phyloP scores from a whole-genome alignment of 1,140 invertebrate species.

The Drosophila ercepeae region DNA sequence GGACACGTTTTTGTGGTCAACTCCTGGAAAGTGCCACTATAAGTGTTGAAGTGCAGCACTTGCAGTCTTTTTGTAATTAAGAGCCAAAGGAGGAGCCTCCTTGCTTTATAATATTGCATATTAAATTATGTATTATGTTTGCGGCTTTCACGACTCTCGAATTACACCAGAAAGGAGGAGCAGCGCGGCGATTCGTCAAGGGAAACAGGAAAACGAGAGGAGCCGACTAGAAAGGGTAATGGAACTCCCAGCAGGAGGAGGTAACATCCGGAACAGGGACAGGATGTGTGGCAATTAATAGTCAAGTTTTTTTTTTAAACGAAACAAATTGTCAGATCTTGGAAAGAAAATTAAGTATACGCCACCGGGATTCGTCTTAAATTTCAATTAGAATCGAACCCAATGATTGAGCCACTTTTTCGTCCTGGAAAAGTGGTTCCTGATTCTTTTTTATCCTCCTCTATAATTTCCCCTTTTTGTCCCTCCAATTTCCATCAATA shows the following conservation, averaged over 20 bases:
- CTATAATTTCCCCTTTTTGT: slow-evolving; percentile 31
- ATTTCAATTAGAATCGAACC: slow-evolving; percentile 39
- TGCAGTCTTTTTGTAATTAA: slow-evolving; percentile 71
- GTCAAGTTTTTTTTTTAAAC: neutral
- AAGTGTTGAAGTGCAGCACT: slow-evolving; percentile 75
- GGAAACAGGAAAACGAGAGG: slow-evolving; percentile 11
- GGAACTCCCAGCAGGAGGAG: neutral
- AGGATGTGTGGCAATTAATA: slow-evolving; percentile 25
- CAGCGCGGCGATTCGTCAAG: neutral
- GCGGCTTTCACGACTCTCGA: slow-evolving; percentile 76
- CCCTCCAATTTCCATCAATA: slow-evolving; percentile 36
- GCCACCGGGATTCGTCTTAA: slow-evolving; percentile 10
- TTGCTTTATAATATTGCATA: slow-evolving; percentile 70
- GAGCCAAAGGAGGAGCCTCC: slow-evolving; percentile 2
- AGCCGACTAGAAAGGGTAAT: neutral
- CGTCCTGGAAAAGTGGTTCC: slow-evolving; percentile 5
- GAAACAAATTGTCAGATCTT: no score
- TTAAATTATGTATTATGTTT: slow-evolving; percentile 76
- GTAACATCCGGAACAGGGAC: neutral
- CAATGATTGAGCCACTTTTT: slow-evolving; percentile 39
- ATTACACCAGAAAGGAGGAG: slow-evolving; percentile 54
- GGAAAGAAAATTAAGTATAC: neutral
- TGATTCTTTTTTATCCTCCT: slow-evolving; percentile 1
- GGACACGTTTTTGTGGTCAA: slow-evolving; percentile 60
- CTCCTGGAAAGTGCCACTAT: slow-evolving; percentile 82